phyloP scores from a whole-genome alignment of 1,140 invertebrate species.

The Papilio dardanus region DNA sequence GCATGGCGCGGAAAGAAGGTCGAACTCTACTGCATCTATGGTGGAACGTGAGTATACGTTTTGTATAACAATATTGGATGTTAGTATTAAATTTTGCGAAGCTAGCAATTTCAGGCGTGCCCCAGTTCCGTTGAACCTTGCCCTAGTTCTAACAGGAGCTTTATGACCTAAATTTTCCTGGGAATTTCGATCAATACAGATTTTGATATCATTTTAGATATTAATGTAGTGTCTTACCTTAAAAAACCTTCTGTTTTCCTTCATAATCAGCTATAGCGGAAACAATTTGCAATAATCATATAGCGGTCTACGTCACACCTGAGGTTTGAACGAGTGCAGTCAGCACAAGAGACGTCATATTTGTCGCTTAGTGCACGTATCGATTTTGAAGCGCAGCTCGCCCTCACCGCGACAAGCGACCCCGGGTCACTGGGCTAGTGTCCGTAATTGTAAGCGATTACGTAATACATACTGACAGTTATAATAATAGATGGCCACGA shows the following conservation, averaged over 20 bases:
- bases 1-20: conserved; percentile 91
- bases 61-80: not conserved
- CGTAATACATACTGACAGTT: conserved; percentile 24
- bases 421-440: conserved; percentile 30
- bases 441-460: conserved; percentile 3
- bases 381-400: conserved; percentile 12
- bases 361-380: conserved; percentile 1
- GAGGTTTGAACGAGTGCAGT: not conserved
- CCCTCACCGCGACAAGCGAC: not conserved
- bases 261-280: too few relatives aligned
- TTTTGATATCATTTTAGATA: conserved; percentile 9
- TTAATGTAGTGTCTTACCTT: not conserved
- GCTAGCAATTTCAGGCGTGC: not conserved
- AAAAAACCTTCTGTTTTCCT: too few relatives aligned
- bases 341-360: conserved; percentile 6
- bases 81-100: not conserved
- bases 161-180: conserved; percentile 17
- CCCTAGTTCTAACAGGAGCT: conserved; percentile 14
- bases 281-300: not conserved
- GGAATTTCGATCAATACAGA: conserved; percentile 22
- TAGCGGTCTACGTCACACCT: not conserved
- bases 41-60: conserved; percentile 90
- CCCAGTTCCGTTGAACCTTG: conserved; percentile 10
- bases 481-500: not conserved
- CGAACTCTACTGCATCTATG: conserved; percentile 93